Conservation (phyloP, 1,140 invertebrate genomes). For the Aradophagus sp. region DNA sequence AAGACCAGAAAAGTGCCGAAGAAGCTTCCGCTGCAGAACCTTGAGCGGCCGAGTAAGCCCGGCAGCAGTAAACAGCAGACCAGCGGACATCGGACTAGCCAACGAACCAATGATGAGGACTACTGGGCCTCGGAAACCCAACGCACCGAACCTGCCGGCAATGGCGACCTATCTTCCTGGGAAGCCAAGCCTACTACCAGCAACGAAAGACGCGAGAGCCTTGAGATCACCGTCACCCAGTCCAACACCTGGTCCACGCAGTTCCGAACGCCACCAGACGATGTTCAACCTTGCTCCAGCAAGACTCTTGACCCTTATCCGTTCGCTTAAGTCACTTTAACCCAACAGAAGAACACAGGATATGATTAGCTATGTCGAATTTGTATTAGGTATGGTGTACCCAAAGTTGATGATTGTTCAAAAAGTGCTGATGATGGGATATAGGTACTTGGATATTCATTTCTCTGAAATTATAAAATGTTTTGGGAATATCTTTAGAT, state of each 20-base stretch:
- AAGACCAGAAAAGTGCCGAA: conserved; percentile 65
- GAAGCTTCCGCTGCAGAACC: conserved; percentile 64
- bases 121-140: conserved; percentile 43
- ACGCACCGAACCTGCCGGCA: conserved; percentile 62
- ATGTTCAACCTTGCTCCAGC: conserved; percentile 78
- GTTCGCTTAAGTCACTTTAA: conserved; percentile 65
- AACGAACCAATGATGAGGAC: conserved; percentile 43
- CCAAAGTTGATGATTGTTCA: neutral
- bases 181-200: conserved; percentile 62
- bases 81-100: conserved; percentile 26
- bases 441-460: too few species aligned
- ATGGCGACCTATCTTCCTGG: conserved; percentile 63
- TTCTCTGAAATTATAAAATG: too few species aligned
- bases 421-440: too few species aligned
- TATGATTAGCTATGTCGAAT: conserved; percentile 30
- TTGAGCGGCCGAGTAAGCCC: conserved; percentile 61
- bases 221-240: conserved; percentile 60
- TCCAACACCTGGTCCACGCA: conserved; percentile 67
- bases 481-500: too few species aligned
- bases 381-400: too few species aligned
- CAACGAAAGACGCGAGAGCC: conserved; percentile 51
- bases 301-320: conserved; percentile 75
- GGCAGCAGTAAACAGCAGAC: conserved; percentile 31
- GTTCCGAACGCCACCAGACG: conserved; percentile 72
- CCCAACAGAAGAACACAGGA: conserved; percentile 9